Conservation (phyloP, 2,888 invertebrate species). For the Furcula furcula region DNA sequence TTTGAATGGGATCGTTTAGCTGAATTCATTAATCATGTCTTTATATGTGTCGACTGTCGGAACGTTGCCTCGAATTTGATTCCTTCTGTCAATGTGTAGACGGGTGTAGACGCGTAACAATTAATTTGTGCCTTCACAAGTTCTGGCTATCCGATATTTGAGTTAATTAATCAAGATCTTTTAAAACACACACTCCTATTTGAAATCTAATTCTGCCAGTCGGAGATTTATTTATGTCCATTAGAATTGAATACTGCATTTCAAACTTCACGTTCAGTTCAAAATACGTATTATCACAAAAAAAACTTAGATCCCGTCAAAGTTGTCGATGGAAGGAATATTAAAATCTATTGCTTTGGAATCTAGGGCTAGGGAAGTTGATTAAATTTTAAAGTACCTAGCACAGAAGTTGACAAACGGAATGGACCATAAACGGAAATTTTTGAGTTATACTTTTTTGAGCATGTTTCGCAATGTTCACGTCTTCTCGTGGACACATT, state of each 20-base stretch:
- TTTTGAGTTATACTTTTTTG: conserved; percentile 4
- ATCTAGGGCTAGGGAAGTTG: too few relatives aligned
- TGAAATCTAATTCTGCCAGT: background rate
- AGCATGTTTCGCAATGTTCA: conserved; percentile 11
- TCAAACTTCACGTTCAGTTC: too few relatives aligned
- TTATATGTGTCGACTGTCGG: conserved; percentile 29
- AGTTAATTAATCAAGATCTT: background rate
- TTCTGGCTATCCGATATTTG: conserved; percentile 5
- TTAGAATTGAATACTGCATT: too few relatives aligned
- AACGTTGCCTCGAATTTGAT: conserved; percentile 16
- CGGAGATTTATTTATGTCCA: background rate
- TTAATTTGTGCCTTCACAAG: conserved; percentile 19
- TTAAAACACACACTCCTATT: background rate
- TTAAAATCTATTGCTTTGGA: too few relatives aligned
- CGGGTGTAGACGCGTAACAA: conserved; percentile 13
- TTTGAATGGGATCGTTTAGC: conserved; percentile 26
- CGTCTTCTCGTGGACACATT: conserved; percentile 12
- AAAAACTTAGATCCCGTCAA: too few relatives aligned
- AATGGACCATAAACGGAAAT: too few relatives aligned
- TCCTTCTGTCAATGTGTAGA: conserved; percentile 13
- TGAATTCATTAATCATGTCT: conserved; percentile 36
- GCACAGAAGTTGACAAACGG: too few relatives aligned
- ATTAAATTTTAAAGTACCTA: too few relatives aligned
- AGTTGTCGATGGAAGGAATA: too few relatives aligned
- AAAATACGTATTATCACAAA: too few relatives aligned